Evolutionary conservation across 2,113 vertebrate genomes (phyloP).

Genomic region (Aspiorhynchus laticeps): DNA sequence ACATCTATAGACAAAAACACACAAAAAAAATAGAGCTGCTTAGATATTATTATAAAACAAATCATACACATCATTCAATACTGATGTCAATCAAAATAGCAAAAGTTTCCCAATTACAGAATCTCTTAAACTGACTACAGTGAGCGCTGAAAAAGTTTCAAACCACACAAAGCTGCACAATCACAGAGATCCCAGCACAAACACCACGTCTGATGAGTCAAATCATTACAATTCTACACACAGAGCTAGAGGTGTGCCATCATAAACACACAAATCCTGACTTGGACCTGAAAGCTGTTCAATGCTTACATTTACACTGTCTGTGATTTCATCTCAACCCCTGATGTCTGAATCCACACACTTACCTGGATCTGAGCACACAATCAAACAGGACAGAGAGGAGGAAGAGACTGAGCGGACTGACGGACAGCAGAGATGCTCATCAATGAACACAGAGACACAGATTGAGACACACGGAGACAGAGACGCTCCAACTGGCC

Average conservation of each 20-base stretch:
- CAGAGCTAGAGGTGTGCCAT: too few species aligned
- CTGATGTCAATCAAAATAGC: neutral
- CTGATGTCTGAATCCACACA: neutral
- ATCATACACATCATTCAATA: neutral
- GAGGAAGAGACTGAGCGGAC: neutral
- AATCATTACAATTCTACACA: neutral
- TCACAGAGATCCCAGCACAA: neutral
- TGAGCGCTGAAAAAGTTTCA: neutral
- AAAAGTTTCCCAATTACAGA: neutral
- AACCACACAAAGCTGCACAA: neutral
- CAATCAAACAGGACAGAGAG: neutral
- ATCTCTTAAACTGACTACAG: neutral
- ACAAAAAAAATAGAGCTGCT: neutral
- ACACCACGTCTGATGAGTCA: neutral
- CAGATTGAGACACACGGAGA: neutral
- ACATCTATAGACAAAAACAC: neutral
- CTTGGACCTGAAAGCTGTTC: neutral
- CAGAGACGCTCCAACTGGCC: constrained; percentile 36
- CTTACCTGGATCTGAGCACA: neutral
- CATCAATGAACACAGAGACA: constrained; percentile 3
- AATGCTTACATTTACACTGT: too few species aligned
- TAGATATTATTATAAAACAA: constrained; percentile 2
- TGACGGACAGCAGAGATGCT: constrained; percentile 42
- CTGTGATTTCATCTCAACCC: neutral
- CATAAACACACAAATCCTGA: constrained; percentile 4